Conservation (phyloP, 2,113 vertebrate genomes). For the Balaeniceps rex region DNA sequence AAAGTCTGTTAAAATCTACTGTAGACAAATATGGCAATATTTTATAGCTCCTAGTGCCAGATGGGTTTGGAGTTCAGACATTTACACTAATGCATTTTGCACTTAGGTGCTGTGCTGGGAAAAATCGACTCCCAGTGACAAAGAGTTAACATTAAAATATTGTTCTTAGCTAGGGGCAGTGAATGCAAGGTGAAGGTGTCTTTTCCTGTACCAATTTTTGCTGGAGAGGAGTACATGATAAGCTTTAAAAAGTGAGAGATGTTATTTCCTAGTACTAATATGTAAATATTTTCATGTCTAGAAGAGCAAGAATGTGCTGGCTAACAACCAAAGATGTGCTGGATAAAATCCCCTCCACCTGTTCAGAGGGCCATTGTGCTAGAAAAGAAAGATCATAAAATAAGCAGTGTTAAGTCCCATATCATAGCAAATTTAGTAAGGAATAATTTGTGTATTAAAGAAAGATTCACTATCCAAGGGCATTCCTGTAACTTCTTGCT, state of each 20-base stretch:
- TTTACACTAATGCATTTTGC: slow-evolving; percentile 40
- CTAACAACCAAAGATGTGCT: slow-evolving; percentile 44
- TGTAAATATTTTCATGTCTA: slow-evolving; percentile 40
- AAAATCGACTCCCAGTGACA: slow-evolving; percentile 10
- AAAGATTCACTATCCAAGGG: not conserved
- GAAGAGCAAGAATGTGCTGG: slow-evolving; percentile 55
- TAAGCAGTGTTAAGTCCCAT: not conserved
- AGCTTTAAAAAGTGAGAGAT: not conserved
- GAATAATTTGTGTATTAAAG: not conserved
- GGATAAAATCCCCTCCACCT: slow-evolving; percentile 49
- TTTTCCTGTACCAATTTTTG: not conserved
- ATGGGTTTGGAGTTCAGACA: slow-evolving; percentile 55
- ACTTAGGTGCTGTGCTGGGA: slow-evolving; percentile 39
- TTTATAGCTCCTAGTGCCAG: slow-evolving; percentile 31
- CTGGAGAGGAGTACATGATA: not conserved
- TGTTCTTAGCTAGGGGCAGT: not conserved
- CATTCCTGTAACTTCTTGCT: not conserved
- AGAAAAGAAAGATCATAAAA: not conserved
- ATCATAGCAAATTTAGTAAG: not conserved
- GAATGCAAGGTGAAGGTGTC: not conserved
- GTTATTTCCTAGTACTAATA: not conserved
- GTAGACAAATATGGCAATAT: not conserved
- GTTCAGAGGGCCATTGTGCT: not conserved
- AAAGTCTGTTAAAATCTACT: slow-evolving; percentile 51
- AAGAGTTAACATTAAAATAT: slow-evolving; percentile 33